Evolutionary conservation across 2,113 vertebrate species (phyloP).

Genomic region (Halcyon senegalensis): DNA sequence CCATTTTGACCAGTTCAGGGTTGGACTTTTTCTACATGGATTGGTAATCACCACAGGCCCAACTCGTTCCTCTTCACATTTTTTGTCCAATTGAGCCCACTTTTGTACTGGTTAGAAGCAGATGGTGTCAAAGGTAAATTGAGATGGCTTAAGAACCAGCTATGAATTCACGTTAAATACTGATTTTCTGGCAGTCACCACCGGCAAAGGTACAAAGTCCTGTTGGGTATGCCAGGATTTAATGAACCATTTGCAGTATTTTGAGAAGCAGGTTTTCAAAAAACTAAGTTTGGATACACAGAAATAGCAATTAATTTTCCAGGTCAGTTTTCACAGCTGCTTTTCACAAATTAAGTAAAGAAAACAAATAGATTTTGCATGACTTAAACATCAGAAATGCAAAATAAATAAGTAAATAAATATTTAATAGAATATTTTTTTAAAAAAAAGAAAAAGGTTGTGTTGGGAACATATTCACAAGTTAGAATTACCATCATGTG

Average conservation of each 20-base stretch:
- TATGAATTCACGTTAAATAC: neutral
- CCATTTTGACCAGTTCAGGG: constrained; percentile 51
- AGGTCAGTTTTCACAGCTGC: neutral
- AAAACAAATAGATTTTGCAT: neutral
- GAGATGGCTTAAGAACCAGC: neutral
- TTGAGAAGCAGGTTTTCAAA: neutral
- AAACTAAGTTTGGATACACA: neutral
- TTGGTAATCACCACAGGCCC: constrained; percentile 74
- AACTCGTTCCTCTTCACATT: neutral
- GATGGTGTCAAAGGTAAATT: neutral
- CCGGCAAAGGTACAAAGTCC: neutral
- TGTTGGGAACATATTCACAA: neutral
- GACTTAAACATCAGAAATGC: neutral
- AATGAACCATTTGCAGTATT: neutral
- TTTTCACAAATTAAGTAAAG: neutral
- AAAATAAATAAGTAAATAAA: neutral
- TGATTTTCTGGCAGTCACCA: neutral
- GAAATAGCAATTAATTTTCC: neutral
- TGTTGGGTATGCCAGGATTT: neutral
- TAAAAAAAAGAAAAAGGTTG: neutral
- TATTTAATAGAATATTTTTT: no score
- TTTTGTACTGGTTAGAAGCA: neutral
- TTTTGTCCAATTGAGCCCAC: neutral
- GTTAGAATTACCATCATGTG: neutral
- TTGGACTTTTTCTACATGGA: constrained; percentile 75